Evolutionary conservation across 1,140 invertebrate species (phyloP).

Genomic region (Microplitis demolitor): DNA sequence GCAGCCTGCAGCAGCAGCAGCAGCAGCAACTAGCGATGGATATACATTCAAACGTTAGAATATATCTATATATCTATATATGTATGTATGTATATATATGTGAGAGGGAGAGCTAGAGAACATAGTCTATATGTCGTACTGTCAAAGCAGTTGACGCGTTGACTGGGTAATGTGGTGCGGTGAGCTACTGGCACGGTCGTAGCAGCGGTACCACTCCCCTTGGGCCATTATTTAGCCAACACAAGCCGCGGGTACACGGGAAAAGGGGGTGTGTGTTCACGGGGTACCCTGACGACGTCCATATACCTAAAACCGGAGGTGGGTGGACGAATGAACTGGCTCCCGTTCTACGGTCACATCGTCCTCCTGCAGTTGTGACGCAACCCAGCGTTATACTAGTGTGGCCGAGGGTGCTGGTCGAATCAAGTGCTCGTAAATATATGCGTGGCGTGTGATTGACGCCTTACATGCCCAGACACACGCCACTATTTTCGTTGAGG

Average conservation of each 20-base stretch:
- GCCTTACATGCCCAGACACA: conserved; percentile 49
- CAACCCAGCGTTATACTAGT: neutral
- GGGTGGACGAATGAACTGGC: conserved; percentile 5
- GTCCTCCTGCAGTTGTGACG: neutral
- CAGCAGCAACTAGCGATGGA: too few species aligned
- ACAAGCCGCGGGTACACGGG: conserved; percentile 38
- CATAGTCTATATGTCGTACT: conserved; percentile 29
- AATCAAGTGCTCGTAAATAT: conserved; percentile 53
- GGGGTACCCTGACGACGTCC: conserved; percentile 12
- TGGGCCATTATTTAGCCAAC: conserved; percentile 60
- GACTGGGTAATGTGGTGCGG: conserved; percentile 24
- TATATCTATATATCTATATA: too few species aligned
- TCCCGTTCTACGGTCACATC: neutral
- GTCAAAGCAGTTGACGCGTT: conserved; percentile 54
- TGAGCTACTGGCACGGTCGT: neutral
- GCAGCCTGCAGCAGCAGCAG: too few species aligned
- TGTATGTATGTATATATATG: too few species aligned
- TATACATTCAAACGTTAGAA: too few species aligned
- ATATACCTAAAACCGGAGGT: neutral
- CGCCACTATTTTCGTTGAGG: conserved; percentile 26
- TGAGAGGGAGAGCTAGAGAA: too few species aligned
- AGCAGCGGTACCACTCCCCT: conserved; percentile 28
- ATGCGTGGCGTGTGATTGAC: conserved; percentile 60
- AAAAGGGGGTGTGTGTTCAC: conserved; percentile 42
- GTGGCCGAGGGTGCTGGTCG: conserved; percentile 36